These are phyloP conservation scores for Pseudonaja textilis DNA, from an alignment of 2,113 vertebrate species.

Conservation along the genomic window DNA sequence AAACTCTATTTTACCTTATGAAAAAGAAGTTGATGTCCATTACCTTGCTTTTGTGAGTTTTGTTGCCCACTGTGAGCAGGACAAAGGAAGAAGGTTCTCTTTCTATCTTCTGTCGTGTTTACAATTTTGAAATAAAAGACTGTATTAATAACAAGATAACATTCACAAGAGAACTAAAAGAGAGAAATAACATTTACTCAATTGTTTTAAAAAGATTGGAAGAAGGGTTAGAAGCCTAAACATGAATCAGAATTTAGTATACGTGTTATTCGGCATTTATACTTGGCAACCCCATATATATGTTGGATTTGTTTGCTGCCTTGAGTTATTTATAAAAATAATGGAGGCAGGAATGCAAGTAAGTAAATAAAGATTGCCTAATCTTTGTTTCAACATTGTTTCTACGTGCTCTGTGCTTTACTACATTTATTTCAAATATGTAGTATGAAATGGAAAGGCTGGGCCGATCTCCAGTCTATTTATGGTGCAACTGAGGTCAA, in stretches of 20 bases:
- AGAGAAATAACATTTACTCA: background rate
- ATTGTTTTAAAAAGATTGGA: background rate
- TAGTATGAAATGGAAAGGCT: background rate
- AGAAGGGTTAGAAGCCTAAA: background rate
- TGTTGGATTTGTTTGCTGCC: background rate
- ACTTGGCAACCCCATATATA: background rate
- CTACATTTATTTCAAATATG: background rate
- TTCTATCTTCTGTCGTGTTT: slow-evolving; percentile 64
- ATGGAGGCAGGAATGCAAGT: background rate
- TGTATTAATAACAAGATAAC: background rate
- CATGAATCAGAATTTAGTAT: background rate
- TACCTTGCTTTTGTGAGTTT: slow-evolving; percentile 90
- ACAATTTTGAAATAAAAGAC: background rate
- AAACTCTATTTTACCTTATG: background rate
- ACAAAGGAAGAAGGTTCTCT: slow-evolving; percentile 81
- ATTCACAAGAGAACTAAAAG: background rate
- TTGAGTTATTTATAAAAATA: background rate
- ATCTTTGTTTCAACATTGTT: background rate
- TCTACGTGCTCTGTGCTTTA: background rate
- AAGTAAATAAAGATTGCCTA: background rate
- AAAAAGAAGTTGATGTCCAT: slow-evolving; percentile 29
- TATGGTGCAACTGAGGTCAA: background rate
- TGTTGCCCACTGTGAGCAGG: slow-evolving; percentile 79
- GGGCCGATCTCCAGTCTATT: background rate
- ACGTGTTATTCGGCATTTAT: background rate